A percentile compares a stretch with the other conserved stretches of the same genome.
These are phyloP conservation scores for Crypturellus undulatus DNA, from an alignment of 2,113 vertebrate genomes.

Conservation along the genomic window DNA sequence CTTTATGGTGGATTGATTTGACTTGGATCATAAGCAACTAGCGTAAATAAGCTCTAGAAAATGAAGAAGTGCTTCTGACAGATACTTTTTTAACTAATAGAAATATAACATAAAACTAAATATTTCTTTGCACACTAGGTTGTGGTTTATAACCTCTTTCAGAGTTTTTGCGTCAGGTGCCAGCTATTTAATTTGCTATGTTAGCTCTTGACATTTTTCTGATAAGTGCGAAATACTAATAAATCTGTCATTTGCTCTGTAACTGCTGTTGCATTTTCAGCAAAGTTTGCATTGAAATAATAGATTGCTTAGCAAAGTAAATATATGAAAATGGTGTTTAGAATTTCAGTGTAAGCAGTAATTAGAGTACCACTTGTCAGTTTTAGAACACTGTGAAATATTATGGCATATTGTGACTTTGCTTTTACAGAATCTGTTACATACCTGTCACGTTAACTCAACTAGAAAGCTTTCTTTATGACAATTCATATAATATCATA, in stretches of 20 bases:
- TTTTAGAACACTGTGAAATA: constrained; percentile 74
- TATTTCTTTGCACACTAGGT: background rate
- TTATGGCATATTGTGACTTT: constrained; percentile 80
- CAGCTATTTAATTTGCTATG: constrained; percentile 35
- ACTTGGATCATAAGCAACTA: background rate
- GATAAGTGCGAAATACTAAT: constrained; percentile 53
- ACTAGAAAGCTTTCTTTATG: constrained; percentile 74
- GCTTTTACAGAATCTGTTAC: constrained; percentile 72
- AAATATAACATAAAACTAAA: background rate
- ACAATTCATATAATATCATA: constrained; percentile 73
- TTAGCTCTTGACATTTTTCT: constrained; percentile 49
- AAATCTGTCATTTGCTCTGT: constrained; percentile 55
- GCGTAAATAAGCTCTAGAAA: background rate
- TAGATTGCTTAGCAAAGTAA: constrained; percentile 66
- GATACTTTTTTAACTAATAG: background rate
- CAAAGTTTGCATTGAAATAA: constrained; percentile 57
- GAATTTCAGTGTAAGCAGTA: constrained; percentile 66
- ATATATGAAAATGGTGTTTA: constrained; percentile 67
- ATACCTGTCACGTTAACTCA: constrained; percentile 78
- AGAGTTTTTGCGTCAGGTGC: background rate
- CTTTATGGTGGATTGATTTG: background rate
- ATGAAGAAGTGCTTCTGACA: background rate
- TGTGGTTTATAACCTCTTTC: background rate
- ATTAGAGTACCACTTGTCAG: constrained; percentile 69
- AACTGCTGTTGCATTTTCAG: constrained; percentile 40